phyloP scores from a whole-genome alignment of 2,888 invertebrate genomes.

The Lasioglossum leucozonium region DNA sequence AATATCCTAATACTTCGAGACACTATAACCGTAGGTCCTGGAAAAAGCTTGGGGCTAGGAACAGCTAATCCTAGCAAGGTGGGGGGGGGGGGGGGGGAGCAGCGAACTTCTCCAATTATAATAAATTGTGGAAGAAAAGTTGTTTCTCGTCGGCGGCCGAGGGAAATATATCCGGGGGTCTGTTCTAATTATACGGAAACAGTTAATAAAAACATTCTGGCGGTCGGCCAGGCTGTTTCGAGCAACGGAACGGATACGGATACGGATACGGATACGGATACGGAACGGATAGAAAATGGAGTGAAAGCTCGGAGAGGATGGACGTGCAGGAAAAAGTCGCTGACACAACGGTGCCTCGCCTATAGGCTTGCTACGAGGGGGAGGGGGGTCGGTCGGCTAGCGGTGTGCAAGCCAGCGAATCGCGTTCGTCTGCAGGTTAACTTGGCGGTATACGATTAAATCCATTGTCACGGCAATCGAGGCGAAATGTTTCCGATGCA shows the following conservation, averaged over 20 bases:
- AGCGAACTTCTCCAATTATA: slow-evolving; percentile 38
- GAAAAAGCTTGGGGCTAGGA: not conserved
- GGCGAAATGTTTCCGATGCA: slow-evolving; percentile 79
- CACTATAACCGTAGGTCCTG: not conserved
- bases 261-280: slow-evolving; percentile 25
- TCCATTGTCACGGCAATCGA: slow-evolving; percentile 76
- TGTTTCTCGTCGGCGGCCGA: slow-evolving; percentile 31
- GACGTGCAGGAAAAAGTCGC: slow-evolving; percentile 62
- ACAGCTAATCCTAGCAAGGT: not conserved
- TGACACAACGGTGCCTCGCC: slow-evolving; percentile 58
- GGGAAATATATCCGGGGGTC: slow-evolving; percentile 51
- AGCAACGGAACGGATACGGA: slow-evolving; percentile 12
- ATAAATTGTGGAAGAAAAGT: slow-evolving; percentile 40
- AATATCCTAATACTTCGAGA: not conserved
- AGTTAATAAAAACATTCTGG: slow-evolving; percentile 76
- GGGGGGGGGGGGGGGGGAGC: too few relatives aligned
- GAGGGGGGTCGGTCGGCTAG: not conserved
- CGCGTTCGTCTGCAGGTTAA: slow-evolving; percentile 65
- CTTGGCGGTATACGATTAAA: slow-evolving; percentile 69
- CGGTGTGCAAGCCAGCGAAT: slow-evolving; percentile 55
- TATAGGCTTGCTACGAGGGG: slow-evolving; percentile 11
- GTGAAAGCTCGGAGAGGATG: slow-evolving; percentile 42
- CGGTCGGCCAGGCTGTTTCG: slow-evolving; percentile 68
- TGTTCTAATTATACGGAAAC: slow-evolving; percentile 72
- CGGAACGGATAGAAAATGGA: slow-evolving; percentile 44